Evolutionary conservation across 2,797 vertebrate species (phyloP).

Genomic region (Zonotrichia albicollis): DNA sequence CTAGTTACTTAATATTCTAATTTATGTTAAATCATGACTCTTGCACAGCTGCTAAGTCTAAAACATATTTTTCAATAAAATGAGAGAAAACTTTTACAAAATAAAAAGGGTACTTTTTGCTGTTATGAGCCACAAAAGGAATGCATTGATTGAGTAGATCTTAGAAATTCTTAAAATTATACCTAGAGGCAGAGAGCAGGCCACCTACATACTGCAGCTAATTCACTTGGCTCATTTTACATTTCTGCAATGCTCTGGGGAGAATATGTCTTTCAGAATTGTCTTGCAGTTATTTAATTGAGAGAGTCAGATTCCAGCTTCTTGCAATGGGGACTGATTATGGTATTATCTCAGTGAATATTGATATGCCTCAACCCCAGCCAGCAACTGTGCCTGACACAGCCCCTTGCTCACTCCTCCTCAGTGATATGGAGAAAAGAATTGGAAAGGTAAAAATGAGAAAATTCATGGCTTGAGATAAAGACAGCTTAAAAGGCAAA

Average conservation of each 20-base stretch:
- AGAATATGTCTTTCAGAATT: background rate
- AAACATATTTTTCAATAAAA: background rate
- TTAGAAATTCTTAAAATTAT: background rate
- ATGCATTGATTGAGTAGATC: background rate
- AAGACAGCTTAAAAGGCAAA: background rate
- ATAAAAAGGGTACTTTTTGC: background rate
- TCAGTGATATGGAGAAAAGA: background rate
- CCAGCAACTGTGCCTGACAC: background rate
- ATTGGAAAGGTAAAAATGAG: background rate
- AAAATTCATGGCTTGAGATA: background rate
- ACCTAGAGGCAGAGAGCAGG: background rate
- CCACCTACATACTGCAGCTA: background rate
- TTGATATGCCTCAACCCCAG: background rate
- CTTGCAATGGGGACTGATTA: background rate
- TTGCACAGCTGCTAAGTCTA: background rate
- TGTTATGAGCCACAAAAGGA: background rate
- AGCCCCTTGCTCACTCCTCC: background rate
- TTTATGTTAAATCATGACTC: background rate
- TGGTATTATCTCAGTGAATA: background rate
- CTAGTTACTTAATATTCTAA: background rate
- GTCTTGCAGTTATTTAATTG: slow-evolving; percentile 26
- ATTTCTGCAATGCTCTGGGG: background rate
- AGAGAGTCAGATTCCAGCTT: background rate
- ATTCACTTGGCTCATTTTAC: background rate
- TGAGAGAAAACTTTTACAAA: background rate